These are phyloP conservation scores for Eupeodes luniger DNA, from an alignment of 2,888 invertebrate species.

Conservation along the genomic window DNA sequence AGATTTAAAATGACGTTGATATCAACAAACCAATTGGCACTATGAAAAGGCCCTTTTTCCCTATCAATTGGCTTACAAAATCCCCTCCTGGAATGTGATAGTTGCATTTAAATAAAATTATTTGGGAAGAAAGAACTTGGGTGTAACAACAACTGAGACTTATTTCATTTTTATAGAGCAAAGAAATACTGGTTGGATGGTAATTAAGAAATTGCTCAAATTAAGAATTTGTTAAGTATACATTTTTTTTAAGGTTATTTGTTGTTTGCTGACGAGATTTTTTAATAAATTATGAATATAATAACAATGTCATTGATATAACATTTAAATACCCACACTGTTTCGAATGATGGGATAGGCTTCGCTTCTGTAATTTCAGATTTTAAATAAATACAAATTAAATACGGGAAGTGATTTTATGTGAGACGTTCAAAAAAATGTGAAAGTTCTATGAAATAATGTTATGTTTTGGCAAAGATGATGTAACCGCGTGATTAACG, in stretches of 20 bases:
- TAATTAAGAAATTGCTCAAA: neutral
- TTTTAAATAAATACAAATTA: neutral
- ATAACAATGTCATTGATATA: neutral
- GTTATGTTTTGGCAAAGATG: slow-evolving; percentile 4
- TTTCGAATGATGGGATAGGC: neutral
- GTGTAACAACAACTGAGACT: neutral
- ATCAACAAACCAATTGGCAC: too few species aligned
- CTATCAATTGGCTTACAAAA: too few species aligned
- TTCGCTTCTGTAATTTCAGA: neutral
- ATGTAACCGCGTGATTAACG: neutral
- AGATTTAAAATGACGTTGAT: too few species aligned
- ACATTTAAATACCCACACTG: slow-evolving; percentile 7
- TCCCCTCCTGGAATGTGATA: too few species aligned
- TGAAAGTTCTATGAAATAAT: slow-evolving; percentile 13
- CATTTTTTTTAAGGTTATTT: neutral
- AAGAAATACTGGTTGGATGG: neutral
- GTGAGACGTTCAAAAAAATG: neutral
- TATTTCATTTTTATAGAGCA: slow-evolving; percentile 7
- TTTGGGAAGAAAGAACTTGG: neutral
- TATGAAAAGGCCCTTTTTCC: too few species aligned
- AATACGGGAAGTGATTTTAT: slow-evolving; percentile 21
- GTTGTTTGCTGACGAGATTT: slow-evolving; percentile 16
- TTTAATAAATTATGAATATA: neutral
- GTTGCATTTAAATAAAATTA: neutral
- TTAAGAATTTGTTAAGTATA: neutral